phyloP scores from a whole-genome alignment of 2,113 vertebrate genomes.

The Elachura formosa region DNA sequence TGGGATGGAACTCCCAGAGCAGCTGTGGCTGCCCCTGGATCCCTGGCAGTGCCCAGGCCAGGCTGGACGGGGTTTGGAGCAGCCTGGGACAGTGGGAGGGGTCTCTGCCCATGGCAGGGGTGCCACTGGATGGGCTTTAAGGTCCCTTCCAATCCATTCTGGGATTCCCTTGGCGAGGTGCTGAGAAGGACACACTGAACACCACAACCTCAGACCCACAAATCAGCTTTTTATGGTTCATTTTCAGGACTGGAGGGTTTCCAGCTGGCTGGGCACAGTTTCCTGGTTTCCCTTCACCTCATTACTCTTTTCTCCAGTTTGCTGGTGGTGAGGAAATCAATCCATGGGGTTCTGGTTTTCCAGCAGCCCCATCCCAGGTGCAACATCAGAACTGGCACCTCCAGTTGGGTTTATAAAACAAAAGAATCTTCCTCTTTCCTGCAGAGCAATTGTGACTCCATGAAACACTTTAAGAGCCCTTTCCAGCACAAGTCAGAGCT shows the following conservation, averaged over 20 bases:
- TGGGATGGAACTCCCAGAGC: neutral
- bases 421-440: neutral
- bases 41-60: neutral
- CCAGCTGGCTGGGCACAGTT: neutral
- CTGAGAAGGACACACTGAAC: neutral
- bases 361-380: neutral
- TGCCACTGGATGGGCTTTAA: neutral
- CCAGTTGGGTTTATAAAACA: neutral
- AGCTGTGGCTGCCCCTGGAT: neutral
- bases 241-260: neutral
- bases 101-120: neutral
- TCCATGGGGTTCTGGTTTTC: neutral
- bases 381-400: neutral
- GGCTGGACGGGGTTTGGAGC: neutral
- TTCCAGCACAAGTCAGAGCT: neutral
- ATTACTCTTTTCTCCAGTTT: neutral
- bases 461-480: neutral
- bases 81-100: accelerated
- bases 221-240: neutral
- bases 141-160: neutral
- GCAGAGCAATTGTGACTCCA: neutral
- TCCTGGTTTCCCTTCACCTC: neutral
- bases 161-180: neutral
- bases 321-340: neutral
- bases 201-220: neutral